Percentiles rank a stretch among this genome's conserved stretches.
These are phyloP conservation scores for Fregetta grallaria DNA, from an alignment of 2,113 vertebrate species.

Conservation along the genomic window DNA sequence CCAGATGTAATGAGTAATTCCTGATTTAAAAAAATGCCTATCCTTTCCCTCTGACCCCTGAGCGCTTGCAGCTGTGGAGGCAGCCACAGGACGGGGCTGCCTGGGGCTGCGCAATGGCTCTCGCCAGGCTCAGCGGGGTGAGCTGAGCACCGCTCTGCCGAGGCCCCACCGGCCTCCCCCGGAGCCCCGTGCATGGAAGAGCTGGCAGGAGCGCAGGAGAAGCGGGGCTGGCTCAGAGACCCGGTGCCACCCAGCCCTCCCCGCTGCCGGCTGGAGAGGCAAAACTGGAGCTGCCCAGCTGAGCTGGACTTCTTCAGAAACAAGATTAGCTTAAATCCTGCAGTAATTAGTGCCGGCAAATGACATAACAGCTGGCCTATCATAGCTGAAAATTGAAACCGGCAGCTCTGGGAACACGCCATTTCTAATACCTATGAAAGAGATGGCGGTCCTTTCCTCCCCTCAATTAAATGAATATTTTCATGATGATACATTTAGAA, in stretches of 20 bases:
- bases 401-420: neutral
- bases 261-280: neutral
- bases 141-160: neutral
- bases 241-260: fast-evolving
- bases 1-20: neutral
- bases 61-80: neutral
- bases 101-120: neutral
- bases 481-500: neutral
- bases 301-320: neutral
- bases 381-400: neutral
- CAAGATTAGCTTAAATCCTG: neutral
- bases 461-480: neutral
- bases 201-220: neutral
- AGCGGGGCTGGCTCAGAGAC: neutral
- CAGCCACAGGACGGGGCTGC: neutral
- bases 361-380: neutral
- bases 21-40: neutral
- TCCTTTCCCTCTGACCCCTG: neutral
- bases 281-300: neutral
- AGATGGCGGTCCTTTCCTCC: fast-evolving
- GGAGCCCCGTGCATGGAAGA: neutral
- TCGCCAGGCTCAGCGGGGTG: neutral
- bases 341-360: neutral
- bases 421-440: neutral
- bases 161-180: neutral